phyloP scores from a whole-genome alignment of 2,888 invertebrate genomes.

The Colletes collaris region DNA sequence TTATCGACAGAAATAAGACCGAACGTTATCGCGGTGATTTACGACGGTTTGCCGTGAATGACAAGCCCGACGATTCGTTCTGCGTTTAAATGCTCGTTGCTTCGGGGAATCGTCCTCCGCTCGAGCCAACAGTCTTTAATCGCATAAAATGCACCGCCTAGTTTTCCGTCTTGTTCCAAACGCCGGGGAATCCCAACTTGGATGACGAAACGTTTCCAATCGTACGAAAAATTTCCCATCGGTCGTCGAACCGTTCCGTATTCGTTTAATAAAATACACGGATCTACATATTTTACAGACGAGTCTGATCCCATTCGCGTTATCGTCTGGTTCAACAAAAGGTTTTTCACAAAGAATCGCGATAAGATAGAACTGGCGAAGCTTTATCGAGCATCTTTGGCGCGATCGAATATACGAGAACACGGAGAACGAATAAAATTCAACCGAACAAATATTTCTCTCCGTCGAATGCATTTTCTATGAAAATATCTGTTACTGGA shows the following conservation, averaged over 20 bases:
- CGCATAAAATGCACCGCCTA: too few species aligned
- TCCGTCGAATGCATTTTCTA: too few species aligned
- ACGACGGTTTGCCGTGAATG: constrained; percentile 3
- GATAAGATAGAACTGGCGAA: constrained; percentile 16
- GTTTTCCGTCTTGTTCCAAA: too few species aligned
- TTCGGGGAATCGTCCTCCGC: too few species aligned
- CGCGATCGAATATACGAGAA: not conserved
- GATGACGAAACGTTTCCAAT: not conserved
- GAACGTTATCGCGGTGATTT: constrained; percentile 55
- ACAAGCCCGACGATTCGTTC: not conserved
- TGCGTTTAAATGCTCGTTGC: not conserved
- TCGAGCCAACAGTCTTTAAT: too few species aligned
- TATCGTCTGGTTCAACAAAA: constrained; percentile 13
- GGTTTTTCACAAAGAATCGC: not conserved
- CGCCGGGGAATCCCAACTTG: too few species aligned
- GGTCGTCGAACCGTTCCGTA: too few species aligned
- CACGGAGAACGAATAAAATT: too few species aligned
- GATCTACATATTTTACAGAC: not conserved
- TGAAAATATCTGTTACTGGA: too few species aligned
- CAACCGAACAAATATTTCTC: too few species aligned
- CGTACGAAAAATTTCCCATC: too few species aligned
- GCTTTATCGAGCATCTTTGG: constrained; percentile 3
- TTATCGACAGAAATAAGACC: constrained; percentile 49
- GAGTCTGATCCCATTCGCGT: constrained; percentile 5
- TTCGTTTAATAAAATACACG: not conserved